Evolutionary conservation across 2,113 vertebrate species (phyloP).

Genomic region (Elgaria multicarinata): DNA sequence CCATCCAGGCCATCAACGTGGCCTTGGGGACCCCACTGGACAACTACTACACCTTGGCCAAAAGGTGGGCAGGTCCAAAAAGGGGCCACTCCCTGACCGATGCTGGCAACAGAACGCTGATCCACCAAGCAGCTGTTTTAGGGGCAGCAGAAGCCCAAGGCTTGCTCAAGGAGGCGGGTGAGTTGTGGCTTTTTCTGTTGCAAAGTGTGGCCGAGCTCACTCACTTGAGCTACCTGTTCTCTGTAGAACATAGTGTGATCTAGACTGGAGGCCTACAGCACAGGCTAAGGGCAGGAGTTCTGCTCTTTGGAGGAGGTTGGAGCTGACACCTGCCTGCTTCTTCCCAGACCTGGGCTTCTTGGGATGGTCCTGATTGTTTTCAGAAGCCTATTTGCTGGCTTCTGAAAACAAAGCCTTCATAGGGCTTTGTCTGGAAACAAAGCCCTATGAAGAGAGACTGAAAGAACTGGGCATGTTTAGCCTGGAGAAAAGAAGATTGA

Average conservation of each 20-base stretch:
- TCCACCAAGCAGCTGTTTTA: too few species aligned
- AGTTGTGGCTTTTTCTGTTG: neutral
- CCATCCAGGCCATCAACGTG: constrained; percentile 84
- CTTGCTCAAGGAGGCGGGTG: neutral
- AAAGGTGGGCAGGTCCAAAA: constrained; percentile 75
- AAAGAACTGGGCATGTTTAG: too few species aligned
- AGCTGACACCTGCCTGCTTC: neutral
- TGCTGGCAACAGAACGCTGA: too few species aligned
- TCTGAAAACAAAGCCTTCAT: too few species aligned
- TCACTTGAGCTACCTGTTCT: neutral
- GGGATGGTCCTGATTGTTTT: neutral
- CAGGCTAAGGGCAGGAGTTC: neutral
- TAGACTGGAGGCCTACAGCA: neutral
- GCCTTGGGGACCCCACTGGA: constrained; percentile 83
- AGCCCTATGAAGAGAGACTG: too few species aligned
- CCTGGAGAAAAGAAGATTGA: too few species aligned
- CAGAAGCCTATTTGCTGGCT: too few species aligned
- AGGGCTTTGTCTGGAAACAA: too few species aligned
- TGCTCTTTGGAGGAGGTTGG: neutral
- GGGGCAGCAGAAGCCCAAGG: too few species aligned
- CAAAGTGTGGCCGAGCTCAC: neutral
- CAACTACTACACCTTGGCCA: constrained; percentile 90
- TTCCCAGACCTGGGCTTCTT: neutral
- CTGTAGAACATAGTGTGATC: neutral
- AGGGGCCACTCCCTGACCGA: neutral